Conservation (phyloP, 2,888 invertebrate species). For the Tinea trinotella region DNA sequence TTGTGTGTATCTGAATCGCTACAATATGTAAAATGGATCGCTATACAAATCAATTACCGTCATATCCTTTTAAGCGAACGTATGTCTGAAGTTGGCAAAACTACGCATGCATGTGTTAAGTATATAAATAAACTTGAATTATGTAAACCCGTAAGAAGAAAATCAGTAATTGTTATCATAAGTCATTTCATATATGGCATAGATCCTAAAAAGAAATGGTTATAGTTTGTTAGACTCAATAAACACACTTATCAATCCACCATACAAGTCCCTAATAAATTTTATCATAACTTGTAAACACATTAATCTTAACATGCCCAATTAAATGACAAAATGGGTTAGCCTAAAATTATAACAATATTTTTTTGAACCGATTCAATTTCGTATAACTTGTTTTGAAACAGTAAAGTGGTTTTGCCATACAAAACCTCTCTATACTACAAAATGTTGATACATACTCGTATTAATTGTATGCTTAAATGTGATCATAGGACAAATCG, state of each 20-base stretch:
- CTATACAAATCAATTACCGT: constrained; percentile 11
- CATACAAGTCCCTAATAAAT: neutral
- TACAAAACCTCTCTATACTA: too few species aligned
- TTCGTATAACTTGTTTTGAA: too few species aligned
- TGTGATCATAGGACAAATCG: constrained; percentile 3
- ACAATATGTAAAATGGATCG: neutral
- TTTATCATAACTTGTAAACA: too few species aligned
- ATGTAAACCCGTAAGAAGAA: neutral
- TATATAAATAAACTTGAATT: neutral
- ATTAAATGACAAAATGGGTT: too few species aligned
- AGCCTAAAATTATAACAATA: too few species aligned
- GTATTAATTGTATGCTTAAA: constrained; percentile 8
- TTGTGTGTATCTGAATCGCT: constrained; percentile 15
- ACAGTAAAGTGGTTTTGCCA: too few species aligned
- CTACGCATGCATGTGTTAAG: neutral
- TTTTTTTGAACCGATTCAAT: too few species aligned
- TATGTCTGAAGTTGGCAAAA: neutral
- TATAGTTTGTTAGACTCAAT: neutral
- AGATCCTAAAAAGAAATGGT: neutral
- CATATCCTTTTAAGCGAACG: constrained; percentile 1
- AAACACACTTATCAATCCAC: neutral
- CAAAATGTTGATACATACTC: constrained; percentile 12
- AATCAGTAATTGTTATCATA: neutral
- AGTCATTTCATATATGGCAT: neutral
- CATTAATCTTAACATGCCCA: too few species aligned